Conservation (phyloP, 2,888 invertebrate genomes). For the Busseola fusca region DNA sequence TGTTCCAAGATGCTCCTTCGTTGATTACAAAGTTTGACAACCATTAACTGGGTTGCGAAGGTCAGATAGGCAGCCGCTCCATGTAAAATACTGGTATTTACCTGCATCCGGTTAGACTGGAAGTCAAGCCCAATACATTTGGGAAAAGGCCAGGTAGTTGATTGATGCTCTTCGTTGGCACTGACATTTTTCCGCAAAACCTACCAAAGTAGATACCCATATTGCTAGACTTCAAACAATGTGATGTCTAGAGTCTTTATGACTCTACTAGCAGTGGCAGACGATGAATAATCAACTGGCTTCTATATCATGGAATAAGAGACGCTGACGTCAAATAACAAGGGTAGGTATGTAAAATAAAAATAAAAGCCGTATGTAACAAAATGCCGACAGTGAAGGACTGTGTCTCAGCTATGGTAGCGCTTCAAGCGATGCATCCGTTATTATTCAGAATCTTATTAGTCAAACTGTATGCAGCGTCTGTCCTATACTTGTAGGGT, state of each 20-base stretch:
- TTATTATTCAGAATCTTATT: conserved; percentile 50
- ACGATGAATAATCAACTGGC: conserved; percentile 39
- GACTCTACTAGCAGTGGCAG: conserved; percentile 6
- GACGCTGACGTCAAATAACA: conserved; percentile 41
- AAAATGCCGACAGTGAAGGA: conserved; percentile 29
- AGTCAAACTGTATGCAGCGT: conserved; percentile 31
- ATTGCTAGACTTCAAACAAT: not conserved
- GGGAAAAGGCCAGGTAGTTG: not conserved
- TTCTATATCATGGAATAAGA: conserved; percentile 30
- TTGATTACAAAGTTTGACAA: not conserved
- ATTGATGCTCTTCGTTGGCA: not conserved
- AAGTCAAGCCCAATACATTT: not conserved
- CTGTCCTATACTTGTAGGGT: conserved; percentile 33
- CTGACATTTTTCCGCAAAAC: not conserved
- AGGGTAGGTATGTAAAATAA: not conserved
- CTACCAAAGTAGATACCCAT: not conserved
- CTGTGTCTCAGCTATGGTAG: conserved; percentile 20
- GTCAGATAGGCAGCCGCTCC: not conserved
- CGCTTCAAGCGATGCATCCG: conserved; percentile 43
- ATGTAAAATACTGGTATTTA: not conserved
- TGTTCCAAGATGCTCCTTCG: not conserved
- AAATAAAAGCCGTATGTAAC: conserved; percentile 24
- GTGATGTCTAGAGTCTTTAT: not conserved
- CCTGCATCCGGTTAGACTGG: not conserved
- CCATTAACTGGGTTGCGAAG: not conserved